Evolutionary conservation across 2,888 invertebrate species (phyloP).

Genomic region (Tethea ocularis): DNA sequence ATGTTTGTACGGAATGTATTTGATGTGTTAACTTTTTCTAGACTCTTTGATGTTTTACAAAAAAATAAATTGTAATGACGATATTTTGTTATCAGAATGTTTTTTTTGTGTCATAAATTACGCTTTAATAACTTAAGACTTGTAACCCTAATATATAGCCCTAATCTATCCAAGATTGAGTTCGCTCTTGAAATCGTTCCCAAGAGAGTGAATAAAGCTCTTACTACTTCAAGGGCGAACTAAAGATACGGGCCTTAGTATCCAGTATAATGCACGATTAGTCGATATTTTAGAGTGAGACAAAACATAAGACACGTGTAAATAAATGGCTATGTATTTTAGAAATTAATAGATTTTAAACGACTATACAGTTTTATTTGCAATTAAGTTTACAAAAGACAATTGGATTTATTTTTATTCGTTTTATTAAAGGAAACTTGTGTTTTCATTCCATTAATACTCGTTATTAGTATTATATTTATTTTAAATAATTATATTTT

Average conservation of each 20-base stretch:
- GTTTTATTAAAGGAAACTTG: background rate
- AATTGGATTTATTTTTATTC: background rate
- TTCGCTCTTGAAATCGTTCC: background rate
- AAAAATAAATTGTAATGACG: background rate
- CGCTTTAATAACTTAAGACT: background rate
- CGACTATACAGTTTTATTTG: slow-evolving; percentile 18
- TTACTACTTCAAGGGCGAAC: background rate
- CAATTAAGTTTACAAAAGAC: slow-evolving; percentile 29
- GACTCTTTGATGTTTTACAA: too few relatives aligned
- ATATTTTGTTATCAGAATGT: background rate
- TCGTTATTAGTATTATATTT: slow-evolving; percentile 39
- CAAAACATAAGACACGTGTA: slow-evolving; percentile 23
- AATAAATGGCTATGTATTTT: slow-evolving; percentile 22
- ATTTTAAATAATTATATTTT: slow-evolving; percentile 25
- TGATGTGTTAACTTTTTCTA: too few relatives aligned
- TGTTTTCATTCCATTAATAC: slow-evolving; percentile 55
- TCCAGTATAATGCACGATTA: background rate
- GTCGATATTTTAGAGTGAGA: slow-evolving; percentile 18
- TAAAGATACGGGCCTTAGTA: background rate
- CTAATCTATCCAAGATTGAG: background rate
- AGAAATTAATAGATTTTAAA: slow-evolving; percentile 7
- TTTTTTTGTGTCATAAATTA: background rate
- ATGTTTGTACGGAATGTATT: too few relatives aligned
- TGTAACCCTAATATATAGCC: background rate
- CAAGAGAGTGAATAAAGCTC: background rate